Evolutionary conservation across 2,797 vertebrate genomes (phyloP).

Genomic region (Mionectes olivaceus): DNA sequence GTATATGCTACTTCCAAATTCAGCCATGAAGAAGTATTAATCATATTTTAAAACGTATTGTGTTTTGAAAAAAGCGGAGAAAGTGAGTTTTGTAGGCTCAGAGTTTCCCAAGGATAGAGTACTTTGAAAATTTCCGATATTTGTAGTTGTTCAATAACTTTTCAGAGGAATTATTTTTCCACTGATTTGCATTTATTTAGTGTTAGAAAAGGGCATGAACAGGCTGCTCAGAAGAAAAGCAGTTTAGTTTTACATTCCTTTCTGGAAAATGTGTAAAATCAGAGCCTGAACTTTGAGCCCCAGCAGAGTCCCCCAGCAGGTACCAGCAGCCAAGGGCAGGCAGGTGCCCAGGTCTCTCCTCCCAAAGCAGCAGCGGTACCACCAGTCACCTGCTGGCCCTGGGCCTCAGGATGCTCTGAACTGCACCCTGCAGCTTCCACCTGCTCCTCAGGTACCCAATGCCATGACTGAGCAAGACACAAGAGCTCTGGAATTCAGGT

Average conservation of each 20-base stretch:
- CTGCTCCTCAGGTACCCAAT: not conserved
- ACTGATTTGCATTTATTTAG: not conserved
- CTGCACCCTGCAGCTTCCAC: not conserved
- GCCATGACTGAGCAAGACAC: not conserved
- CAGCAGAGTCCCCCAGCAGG: not conserved
- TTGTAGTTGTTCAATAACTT: not conserved
- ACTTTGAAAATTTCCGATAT: not conserved
- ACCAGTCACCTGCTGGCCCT: not conserved
- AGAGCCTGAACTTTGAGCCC: not conserved
- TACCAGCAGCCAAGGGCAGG: not conserved
- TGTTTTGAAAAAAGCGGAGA: not conserved
- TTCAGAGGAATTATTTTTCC: not conserved
- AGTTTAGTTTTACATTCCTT: not conserved
- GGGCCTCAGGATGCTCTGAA: not conserved
- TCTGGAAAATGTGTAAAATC: not conserved
- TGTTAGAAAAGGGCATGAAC: not conserved
- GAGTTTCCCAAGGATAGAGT: not conserved
- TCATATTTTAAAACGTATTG: not conserved
- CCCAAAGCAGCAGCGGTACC: not conserved
- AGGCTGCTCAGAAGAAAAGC: not conserved
- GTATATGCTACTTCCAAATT: not conserved
- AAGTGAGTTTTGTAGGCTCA: not conserved
- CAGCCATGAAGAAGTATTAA: not conserved
- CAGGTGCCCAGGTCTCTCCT: not conserved
- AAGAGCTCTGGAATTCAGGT: not conserved